A percentile compares a stretch with the other conserved stretches of the same genome.
phyloP scores from a whole-genome alignment of 1,140 invertebrate genomes.

The Drosophila serrata region DNA sequence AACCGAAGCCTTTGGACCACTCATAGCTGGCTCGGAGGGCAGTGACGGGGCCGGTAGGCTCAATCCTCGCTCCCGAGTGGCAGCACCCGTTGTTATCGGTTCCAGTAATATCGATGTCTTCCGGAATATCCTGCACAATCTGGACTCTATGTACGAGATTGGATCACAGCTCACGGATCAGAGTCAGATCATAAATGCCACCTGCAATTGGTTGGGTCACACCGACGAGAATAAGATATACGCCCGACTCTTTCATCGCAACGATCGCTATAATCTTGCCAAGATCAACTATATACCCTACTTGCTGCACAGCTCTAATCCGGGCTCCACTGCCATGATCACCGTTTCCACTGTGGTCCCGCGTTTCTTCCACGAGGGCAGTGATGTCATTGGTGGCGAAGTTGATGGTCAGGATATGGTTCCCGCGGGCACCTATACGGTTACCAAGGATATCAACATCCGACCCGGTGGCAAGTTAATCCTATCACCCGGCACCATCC shows the following conservation, averaged over 20 bases:
- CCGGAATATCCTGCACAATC: constrained; percentile 97
- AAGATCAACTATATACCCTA: constrained; percentile 95
- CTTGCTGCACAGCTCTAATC: constrained; percentile 93
- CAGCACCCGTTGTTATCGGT: constrained; percentile 95
- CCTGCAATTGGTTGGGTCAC: constrained; percentile 96
- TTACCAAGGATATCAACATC: constrained; percentile 96
- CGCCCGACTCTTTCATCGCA: constrained; percentile 93
- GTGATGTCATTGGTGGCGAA: constrained; percentile 93
- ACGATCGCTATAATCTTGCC: constrained; percentile 96
- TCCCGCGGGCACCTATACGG: constrained; percentile 92
- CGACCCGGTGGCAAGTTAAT: constrained; percentile 94
- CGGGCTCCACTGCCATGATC: constrained; percentile 88
- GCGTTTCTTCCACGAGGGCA: constrained; percentile 89
- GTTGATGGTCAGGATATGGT: constrained; percentile 94
- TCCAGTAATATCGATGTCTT: constrained; percentile 96
- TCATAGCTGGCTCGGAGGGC: constrained; percentile 87
- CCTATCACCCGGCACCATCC: constrained; percentile 93
- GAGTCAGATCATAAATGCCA: constrained; percentile 96
- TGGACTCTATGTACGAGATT: constrained; percentile 95
- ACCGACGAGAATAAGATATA: constrained; percentile 92
- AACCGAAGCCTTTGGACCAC: constrained; percentile 92
- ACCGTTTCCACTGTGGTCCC: constrained; percentile 90
- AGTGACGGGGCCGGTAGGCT: constrained; percentile 86
- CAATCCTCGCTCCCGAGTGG: constrained; percentile 94
- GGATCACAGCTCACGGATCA: constrained; percentile 98